Evolutionary conservation across 2,888 invertebrate species (phyloP).

Genomic region (Amblyjoppa fuscipennis): DNA sequence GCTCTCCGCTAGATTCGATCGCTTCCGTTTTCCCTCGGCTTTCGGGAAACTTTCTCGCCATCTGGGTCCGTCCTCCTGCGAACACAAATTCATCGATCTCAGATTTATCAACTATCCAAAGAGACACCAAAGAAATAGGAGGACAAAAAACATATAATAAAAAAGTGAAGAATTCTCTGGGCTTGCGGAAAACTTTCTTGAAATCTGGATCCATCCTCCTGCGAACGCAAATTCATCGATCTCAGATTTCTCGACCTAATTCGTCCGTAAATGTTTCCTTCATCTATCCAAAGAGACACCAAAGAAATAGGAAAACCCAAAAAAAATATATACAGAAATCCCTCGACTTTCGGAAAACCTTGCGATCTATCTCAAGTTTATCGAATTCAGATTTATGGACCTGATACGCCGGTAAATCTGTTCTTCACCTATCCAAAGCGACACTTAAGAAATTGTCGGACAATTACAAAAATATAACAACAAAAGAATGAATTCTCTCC

Average conservation of each 20-base stretch:
- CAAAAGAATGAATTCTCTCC: not conserved
- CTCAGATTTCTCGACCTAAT: too few relatives aligned
- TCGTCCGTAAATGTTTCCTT: too few relatives aligned
- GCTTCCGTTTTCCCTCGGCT: conserved; percentile 72
- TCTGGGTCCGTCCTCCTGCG: conserved; percentile 76
- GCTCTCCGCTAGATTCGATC: conserved; percentile 81
- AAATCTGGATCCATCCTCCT: conserved; percentile 72
- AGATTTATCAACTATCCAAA: conserved; percentile 3
- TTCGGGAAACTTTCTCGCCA: conserved; percentile 72
- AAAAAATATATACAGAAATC: not conserved
- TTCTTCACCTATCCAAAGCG: conserved; percentile 11
- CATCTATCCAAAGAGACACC: conserved; percentile 8
- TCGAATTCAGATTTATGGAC: too few relatives aligned
- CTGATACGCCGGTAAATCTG: conserved; percentile 12
- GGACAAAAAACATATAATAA: not conserved
- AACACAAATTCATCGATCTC: conserved; percentile 44
- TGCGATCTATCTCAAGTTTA: too few relatives aligned
- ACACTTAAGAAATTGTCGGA: conserved; percentile 11
- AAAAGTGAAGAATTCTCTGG: not conserved
- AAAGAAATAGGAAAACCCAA: not conserved
- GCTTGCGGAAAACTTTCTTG: too few relatives aligned
- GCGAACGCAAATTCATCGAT: conserved; percentile 49
- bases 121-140: conserved; percentile 12
- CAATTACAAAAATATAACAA: not conserved
- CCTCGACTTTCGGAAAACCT: too few relatives aligned